Percentiles rank a stretch among this genome's conserved stretches.
These are phyloP conservation scores for Drosophila prolongata DNA, from an alignment of 2,888 invertebrate genomes.

Conservation along the genomic window DNA sequence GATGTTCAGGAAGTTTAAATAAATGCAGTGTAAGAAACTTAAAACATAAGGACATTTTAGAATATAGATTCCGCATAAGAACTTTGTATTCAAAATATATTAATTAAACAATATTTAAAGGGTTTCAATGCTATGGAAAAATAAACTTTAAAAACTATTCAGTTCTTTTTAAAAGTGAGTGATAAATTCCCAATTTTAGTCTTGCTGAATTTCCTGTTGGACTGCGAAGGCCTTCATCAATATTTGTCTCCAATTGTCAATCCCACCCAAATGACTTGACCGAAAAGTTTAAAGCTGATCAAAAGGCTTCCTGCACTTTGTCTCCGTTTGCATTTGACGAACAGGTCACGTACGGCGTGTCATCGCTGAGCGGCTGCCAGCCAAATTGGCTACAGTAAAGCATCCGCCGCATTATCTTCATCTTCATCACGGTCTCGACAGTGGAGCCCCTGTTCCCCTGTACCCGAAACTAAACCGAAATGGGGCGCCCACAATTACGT, in stretches of 20 bases:
- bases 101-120: too few species aligned
- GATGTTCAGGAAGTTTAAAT: conserved; percentile 2
- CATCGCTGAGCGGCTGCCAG: conserved; percentile 74
- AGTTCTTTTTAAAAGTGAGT: background rate
- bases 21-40: too few species aligned
- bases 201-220: background rate
- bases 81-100: too few species aligned
- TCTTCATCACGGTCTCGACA: conserved; percentile 49
- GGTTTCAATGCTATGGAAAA: too few species aligned
- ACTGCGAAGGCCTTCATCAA: conserved; percentile 2
- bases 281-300: conserved; percentile 48
- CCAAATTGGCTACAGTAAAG: conserved; percentile 76
- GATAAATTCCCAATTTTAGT: background rate
- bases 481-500: conserved; percentile 66
- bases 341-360: conserved; percentile 74
- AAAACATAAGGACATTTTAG: too few species aligned
- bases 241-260: conserved; percentile 37
- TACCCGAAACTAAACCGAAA: conserved; percentile 19
- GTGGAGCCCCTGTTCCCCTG: conserved; percentile 28
- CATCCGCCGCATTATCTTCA: conserved; percentile 76
- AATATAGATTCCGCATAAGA: too few species aligned
- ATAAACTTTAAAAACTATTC: background rate
- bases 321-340: conserved; percentile 54
- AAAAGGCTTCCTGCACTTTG: conserved; percentile 24
- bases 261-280: conserved; percentile 30